A percentile compares a stretch with the other conserved stretches of the same genome.
Conservation (phyloP, 1,140 invertebrate genomes). For the Drosophila malerkotliana region DNA sequence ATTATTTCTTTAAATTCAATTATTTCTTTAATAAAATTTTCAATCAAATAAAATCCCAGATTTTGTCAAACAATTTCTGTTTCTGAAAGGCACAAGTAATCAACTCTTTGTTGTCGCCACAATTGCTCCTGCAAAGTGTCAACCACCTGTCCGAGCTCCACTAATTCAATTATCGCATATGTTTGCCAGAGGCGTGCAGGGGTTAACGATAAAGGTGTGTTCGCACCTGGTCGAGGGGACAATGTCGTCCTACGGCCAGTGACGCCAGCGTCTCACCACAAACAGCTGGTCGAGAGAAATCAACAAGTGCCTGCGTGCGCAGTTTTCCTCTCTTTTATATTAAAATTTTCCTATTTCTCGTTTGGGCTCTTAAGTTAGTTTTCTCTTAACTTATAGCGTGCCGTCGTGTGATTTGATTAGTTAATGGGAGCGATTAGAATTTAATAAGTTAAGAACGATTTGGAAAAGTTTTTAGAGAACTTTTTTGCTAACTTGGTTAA, state of each 20-base stretch:
- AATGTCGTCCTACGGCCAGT: conserved; percentile 22
- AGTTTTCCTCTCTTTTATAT: conserved; percentile 5
- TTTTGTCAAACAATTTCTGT: neutral
- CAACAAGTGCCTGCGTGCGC: conserved; percentile 77
- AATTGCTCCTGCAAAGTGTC: conserved; percentile 45
- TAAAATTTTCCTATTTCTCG: neutral
- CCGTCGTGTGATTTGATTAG: conserved; percentile 1
- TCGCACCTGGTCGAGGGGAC: conserved; percentile 21
- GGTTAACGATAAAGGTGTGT: conserved; percentile 24
- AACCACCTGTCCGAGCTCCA: conserved; percentile 74
- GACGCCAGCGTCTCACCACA: conserved; percentile 35
- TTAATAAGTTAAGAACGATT: neutral
- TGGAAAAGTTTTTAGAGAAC: neutral
- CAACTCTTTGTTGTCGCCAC: conserved; percentile 6
- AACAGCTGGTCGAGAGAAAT: conserved; percentile 64
- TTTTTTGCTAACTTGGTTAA: too few species aligned
- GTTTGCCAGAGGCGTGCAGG: conserved; percentile 38
- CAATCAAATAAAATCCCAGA: neutral
- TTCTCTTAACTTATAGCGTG: conserved; percentile 29
- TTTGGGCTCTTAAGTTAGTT: neutral
- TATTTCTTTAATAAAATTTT: neutral
- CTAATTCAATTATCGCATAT: conserved; percentile 76
- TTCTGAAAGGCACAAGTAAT: neutral
- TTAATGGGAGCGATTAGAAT: conserved; percentile 1
- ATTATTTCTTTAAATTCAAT: too few species aligned